Percentiles rank a stretch among this genome's conserved stretches.
Evolutionary conservation across 1,140 invertebrate genomes (phyloP).

Genomic region (Zelostemma sp.): DNA sequence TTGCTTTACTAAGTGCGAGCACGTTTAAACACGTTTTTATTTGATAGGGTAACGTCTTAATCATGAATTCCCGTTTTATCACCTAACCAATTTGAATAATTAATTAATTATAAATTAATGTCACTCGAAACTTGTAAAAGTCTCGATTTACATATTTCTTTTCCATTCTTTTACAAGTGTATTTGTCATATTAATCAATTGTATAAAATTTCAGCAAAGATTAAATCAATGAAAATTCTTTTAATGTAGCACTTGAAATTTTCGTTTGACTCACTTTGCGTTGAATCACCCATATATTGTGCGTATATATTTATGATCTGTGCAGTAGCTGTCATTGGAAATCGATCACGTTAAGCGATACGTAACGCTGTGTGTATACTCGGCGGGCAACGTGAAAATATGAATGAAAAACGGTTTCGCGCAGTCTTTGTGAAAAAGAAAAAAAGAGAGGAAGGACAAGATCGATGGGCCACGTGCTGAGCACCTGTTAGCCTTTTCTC

Average conservation of each 20-base stretch:
- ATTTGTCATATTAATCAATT: too few relatives aligned
- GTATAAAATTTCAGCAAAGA: too few relatives aligned
- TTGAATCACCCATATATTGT: conserved; percentile 1
- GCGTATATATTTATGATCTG: conserved; percentile 48
- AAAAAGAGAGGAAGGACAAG: conserved; percentile 47
- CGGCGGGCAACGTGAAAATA: conserved; percentile 64
- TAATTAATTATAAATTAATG: too few relatives aligned
- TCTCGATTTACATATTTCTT: too few relatives aligned
- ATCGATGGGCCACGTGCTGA: conserved; percentile 67
- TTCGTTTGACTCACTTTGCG: not conserved
- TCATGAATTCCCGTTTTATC: conserved; percentile 37
- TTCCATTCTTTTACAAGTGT: too few relatives aligned
- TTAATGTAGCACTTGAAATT: not conserved
- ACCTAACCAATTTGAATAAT: too few relatives aligned
- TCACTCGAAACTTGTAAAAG: too few relatives aligned
- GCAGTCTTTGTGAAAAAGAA: conserved; percentile 45
- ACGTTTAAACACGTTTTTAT: conserved; percentile 41
- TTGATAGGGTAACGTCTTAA: conserved; percentile 43
- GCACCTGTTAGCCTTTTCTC: conserved; percentile 64
- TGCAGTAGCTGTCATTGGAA: conserved; percentile 63
- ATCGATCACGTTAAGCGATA: conserved; percentile 64
- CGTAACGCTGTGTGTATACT: conserved; percentile 51
- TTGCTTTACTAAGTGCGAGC: conserved; percentile 40
- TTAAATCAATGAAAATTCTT: not conserved
- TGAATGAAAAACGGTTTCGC: conserved; percentile 69